Base-by-base conservation (phyloP, 2,797 vertebrate species). In the Hipposideros larvatus region DNA sequence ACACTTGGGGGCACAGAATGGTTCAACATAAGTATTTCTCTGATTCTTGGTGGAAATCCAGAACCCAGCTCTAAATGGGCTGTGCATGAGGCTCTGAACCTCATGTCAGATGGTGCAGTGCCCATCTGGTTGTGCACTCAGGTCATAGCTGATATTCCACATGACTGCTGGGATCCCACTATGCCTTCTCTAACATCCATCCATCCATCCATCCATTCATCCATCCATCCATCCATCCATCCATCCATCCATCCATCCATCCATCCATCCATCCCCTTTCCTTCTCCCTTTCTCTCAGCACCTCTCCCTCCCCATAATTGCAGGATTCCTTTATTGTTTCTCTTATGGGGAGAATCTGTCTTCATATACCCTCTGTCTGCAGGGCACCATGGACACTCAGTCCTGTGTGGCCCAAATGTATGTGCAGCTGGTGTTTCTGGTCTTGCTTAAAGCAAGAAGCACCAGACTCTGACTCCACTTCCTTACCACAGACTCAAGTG, bases 401-500 rank as follows among this genome's bases (percentile, higher is more conserved):
- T 53, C 59, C 74, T 26, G 2, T 41, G 0, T 2, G 19, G 21
- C 31, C 82, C 66, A 21, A 34, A 68, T 2, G 0, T 26, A 24
- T 16, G 0, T 0, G 6, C 4, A 28, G 46, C 8, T 15, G 21
- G 0, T 19, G 31, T 48, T 37, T 84, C 37, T 16, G 14, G 9
- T 61, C n/a, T 70, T 46, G 37, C 71, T 26, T 26, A 24, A 92
- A 68, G 53, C 28, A 78, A 82, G 65, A 96, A 90, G 8, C 41
- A 1, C n/a, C 61, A 31, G 31, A 6, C 31, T 48, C 55, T 31
- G 11, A 21, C 7, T 13, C 34, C 15, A 86, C 83, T 79, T 93
- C 68, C 65, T 93, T 31, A 61, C 48, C 11, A 1, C 26, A 73
- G 21, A 18, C 95, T 97, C 86, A 96, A 15, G 68, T 74, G 11